phyloP scores from a whole-genome alignment of 2,797 vertebrate genomes.

The Paguma larvata region DNA sequence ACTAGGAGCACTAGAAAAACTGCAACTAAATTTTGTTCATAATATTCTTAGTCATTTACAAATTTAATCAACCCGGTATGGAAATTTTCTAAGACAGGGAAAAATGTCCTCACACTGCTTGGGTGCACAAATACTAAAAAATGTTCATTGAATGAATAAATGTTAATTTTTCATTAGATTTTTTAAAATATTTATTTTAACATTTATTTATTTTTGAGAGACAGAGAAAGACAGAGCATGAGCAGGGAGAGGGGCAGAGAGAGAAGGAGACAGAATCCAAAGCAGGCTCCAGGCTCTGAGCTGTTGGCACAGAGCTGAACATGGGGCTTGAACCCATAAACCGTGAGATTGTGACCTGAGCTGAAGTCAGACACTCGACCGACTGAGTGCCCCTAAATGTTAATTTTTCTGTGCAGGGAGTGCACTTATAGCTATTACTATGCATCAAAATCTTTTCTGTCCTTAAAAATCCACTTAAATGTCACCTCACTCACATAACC shows the following conservation, averaged over 20 bases:
- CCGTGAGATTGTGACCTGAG: no score
- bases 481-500: conserved; percentile 4
- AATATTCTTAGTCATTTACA: background rate
- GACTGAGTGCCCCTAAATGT: background rate
- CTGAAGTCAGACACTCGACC: no score
- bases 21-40: conserved; percentile 28
- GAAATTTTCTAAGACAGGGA: conserved; percentile 39
- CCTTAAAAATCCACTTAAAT: conserved; percentile 18
- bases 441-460: conserved; percentile 25
- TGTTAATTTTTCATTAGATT: background rate
- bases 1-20: background rate
- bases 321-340: no score
- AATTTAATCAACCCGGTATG: background rate
- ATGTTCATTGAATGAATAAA: conserved; percentile 37
- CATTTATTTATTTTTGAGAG: no score
- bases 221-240: no score
- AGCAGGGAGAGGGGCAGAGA: no score
- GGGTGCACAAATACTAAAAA: background rate
- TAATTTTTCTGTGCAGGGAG: background rate
- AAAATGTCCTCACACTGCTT: background rate
- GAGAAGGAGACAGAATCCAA: no score
- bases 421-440: background rate
- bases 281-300: no score
- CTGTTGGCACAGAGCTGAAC: no score
- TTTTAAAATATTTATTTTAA: no score